Conservation (phyloP, 2,113 vertebrate species). For the Puffinus mauretanicus region DNA sequence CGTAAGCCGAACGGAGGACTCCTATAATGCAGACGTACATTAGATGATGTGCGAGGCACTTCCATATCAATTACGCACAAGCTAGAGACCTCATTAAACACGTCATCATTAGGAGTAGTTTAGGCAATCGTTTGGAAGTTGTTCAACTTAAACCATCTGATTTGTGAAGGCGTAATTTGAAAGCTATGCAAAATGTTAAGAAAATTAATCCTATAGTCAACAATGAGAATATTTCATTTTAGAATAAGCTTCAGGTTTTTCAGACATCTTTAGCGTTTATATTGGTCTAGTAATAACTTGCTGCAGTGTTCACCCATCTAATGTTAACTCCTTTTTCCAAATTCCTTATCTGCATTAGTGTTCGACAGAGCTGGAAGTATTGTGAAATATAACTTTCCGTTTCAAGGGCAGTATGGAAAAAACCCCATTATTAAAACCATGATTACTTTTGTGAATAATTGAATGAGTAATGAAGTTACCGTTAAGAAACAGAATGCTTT, state of each 20-base stretch:
- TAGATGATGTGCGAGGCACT: not conserved
- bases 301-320: not conserved
- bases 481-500: not conserved
- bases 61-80: not conserved
- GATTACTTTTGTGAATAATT: not conserved
- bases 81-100: not conserved
- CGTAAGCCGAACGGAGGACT: not conserved
- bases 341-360: not conserved
- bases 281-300: not conserved
- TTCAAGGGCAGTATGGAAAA: not conserved
- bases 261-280: not conserved
- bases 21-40: fast-evolving
- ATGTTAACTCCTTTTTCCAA: not conserved
- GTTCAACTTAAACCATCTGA: not conserved
- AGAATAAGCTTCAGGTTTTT: not conserved
- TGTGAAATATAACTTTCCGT: not conserved
- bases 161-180: not conserved
- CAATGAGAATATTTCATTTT: not conserved
- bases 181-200: not conserved
- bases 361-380: not conserved
- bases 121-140: not conserved
- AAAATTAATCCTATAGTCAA: not conserved
- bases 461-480: not conserved
- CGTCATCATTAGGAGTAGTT: fast-evolving
- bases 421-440: not conserved